These are phyloP conservation scores for Donacobius atricapilla DNA, from an alignment of 2,113 vertebrate genomes.

Conservation along the genomic window DNA sequence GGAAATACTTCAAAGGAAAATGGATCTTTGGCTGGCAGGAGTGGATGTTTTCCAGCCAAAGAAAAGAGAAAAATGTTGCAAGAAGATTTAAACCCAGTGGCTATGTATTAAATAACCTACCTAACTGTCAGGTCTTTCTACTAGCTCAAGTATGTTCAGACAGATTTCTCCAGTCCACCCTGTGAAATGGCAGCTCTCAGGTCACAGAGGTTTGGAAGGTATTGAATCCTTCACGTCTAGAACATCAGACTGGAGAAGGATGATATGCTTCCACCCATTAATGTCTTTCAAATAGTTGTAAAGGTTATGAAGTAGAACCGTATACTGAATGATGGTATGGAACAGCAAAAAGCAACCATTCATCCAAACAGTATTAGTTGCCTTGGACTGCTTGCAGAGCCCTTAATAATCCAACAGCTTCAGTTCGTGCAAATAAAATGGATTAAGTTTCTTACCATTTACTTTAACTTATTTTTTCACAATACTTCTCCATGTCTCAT, in stretches of 20 bases:
- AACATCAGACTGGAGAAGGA: neutral
- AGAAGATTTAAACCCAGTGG: neutral
- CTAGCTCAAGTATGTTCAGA: neutral
- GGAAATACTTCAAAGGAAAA: slow-evolving; percentile 29
- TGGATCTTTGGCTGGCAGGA: slow-evolving; percentile 16
- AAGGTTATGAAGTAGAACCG: neutral
- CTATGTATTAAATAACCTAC: neutral
- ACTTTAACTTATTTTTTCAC: neutral
- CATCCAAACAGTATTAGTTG: neutral
- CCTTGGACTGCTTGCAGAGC: neutral
- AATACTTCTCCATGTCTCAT: neutral
- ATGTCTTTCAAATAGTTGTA: neutral
- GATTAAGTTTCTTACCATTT: neutral
- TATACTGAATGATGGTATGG: neutral
- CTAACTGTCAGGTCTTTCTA: neutral
- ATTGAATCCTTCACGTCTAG: neutral
- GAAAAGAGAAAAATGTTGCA: neutral
- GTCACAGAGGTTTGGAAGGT: neutral
- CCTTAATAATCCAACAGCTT: neutral
- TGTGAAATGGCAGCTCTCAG: neutral
- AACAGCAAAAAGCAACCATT: neutral
- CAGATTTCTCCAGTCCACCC: neutral
- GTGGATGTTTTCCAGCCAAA: neutral
- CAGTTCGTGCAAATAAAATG: slow-evolving; percentile 21
- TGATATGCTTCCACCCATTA: neutral